phyloP scores from a whole-genome alignment of 1,140 invertebrate species.

The Coptotermes formosanus region DNA sequence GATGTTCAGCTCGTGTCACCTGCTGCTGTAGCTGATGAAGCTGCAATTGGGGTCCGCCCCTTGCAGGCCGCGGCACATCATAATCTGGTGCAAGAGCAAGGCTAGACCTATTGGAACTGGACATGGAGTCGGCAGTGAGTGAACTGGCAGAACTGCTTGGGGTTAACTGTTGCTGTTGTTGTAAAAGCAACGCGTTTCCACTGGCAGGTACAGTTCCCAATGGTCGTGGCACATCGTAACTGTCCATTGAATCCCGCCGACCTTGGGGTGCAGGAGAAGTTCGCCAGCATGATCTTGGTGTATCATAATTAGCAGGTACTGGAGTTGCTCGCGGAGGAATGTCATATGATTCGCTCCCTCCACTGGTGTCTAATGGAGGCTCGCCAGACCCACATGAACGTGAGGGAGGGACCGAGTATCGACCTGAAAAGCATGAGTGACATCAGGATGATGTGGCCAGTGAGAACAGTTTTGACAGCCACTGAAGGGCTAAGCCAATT shows the following conservation, averaged over 20 bases:
- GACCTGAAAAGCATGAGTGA: constrained; percentile 39
- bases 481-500: too few relatives aligned
- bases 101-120: constrained; percentile 49
- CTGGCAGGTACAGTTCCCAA: constrained; percentile 32
- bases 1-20: constrained; percentile 18
- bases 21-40: constrained; percentile 34
- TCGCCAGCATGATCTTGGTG: constrained; percentile 33
- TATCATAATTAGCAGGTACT: constrained; percentile 36
- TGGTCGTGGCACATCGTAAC: constrained; percentile 55
- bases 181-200: constrained; percentile 41
- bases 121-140: constrained; percentile 50
- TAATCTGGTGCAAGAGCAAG: constrained; percentile 59
- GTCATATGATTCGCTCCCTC: constrained; percentile 53
- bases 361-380: background rate
- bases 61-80: constrained; percentile 58
- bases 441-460: too few relatives aligned
- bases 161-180: constrained; percentile 51
- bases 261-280: constrained; percentile 22
- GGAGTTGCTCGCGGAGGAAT: constrained; percentile 62
- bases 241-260: constrained; percentile 35
- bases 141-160: constrained; percentile 60
- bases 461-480: too few relatives aligned
- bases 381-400: background rate
- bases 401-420: constrained; percentile 40
- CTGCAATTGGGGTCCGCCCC: constrained; percentile 38